Base-by-base conservation (phyloP, 2,888 invertebrate species). In the Tridacna gigas region DNA sequence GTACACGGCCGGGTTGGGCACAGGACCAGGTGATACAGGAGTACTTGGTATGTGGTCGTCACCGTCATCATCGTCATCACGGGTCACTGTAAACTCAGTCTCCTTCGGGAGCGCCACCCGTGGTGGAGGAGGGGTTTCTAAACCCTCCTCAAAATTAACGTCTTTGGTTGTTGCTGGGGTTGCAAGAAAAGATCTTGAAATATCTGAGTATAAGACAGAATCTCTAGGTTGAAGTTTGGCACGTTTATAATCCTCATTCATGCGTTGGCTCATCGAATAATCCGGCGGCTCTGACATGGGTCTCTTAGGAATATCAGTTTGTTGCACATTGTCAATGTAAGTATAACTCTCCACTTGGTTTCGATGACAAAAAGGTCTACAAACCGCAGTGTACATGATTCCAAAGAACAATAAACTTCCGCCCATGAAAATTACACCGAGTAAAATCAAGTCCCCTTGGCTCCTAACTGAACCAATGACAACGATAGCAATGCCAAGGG, bases 151-250 rank as follows among this genome's bases (percentile, higher is more conserved):
- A 51, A 84, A 81, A 48, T 47, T 63, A 18, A 84, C 84, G 61
- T 79, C 84, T 25, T 51, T 47, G 0, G 79, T 61, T 3, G 84
- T 84, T 22, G 84, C 84, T n/a, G 84, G 84, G 11, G 80, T 84
- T 4, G 79, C 84, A 25, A 84, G 47, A 22, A 81, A 81, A 4
- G 69, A 75, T n/a, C 84, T 66, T 76, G 80, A 73, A 3, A 61
- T 25, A 22, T 63, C 65, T n/a, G 71, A 75, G 45, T 84, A 84
- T 18, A 84, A 22, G 18, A 71, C 45, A 20, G 66, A 61, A 9
- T 81, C 79, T 25, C 77, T 66, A 4, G 26, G 56, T 69, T 37
- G 48, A 69, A 15, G n/a, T 45, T 63, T 63, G 37, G 47, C 61
- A 25, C 25, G 47, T 26, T 12, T 63, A 12, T n/a, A 15, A 63